A percentile compares a stretch with the other conserved stretches of the same genome.
phyloP scores from a whole-genome alignment of 1,140 invertebrate genomes.

The Atta colombica region DNA sequence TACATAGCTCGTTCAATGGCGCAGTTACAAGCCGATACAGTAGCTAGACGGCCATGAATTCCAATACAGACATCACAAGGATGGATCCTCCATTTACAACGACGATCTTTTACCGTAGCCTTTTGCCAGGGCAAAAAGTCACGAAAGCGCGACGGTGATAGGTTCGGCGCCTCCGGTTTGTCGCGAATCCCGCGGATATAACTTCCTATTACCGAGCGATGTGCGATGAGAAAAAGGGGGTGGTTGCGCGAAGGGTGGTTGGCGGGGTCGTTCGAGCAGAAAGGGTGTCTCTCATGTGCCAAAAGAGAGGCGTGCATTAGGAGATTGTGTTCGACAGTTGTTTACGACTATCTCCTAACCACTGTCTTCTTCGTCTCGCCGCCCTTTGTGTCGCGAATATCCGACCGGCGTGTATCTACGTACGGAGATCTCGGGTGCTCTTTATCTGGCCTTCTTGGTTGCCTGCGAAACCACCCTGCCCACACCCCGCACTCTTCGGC shows the following conservation, averaged over 20 bases:
- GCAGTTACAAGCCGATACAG: slow-evolving; percentile 65
- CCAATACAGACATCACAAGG: slow-evolving; percentile 54
- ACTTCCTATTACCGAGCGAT: slow-evolving; percentile 76
- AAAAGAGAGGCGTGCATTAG: slow-evolving; percentile 84
- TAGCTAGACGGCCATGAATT: slow-evolving; percentile 57
- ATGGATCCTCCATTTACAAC: slow-evolving; percentile 37
- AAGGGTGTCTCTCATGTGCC: slow-evolving; percentile 64
- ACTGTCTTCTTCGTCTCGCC: slow-evolving; percentile 70
- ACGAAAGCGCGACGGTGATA: slow-evolving; percentile 59
- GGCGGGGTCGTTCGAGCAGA: slow-evolving; percentile 33
- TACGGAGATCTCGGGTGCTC: slow-evolving; percentile 53
- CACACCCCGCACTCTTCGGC: slow-evolving; percentile 16
- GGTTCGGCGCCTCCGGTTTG: slow-evolving; percentile 59
- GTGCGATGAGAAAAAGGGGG: slow-evolving; percentile 45
- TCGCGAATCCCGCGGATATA: slow-evolving; percentile 76
- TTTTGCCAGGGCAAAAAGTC: slow-evolving; percentile 40
- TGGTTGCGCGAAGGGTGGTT: slow-evolving; percentile 27
- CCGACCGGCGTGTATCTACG: slow-evolving; percentile 64
- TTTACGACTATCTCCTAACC: slow-evolving; percentile 83
- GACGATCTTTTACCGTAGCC: slow-evolving; percentile 23
- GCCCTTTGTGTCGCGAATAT: slow-evolving; percentile 72
- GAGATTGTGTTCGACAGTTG: slow-evolving; percentile 86
- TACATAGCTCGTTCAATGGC: slow-evolving; percentile 7
- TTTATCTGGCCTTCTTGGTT: slow-evolving; percentile 64
- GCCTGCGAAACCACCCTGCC: slow-evolving; percentile 62